A percentile compares a stretch with the other conserved stretches of the same genome.
Evolutionary conservation across 2,113 vertebrate species (phyloP).

Genomic region (Circaetus gallicus): DNA sequence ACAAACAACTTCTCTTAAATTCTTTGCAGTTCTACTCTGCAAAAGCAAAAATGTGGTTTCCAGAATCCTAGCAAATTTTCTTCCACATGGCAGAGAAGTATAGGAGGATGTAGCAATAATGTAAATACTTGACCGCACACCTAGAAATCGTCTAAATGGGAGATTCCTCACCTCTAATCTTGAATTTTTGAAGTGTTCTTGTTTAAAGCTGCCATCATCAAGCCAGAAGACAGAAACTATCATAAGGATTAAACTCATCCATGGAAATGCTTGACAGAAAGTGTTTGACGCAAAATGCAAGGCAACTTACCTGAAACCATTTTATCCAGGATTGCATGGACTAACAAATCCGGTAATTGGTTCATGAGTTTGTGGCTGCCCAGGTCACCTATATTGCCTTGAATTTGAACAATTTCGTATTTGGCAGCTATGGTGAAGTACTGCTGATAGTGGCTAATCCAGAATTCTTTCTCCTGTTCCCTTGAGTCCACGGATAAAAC

Average conservation of each 20-base stretch:
- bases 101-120: not conserved
- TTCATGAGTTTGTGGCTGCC: not conserved
- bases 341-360: not conserved
- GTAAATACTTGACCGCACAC: not conserved
- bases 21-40: not conserved
- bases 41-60: not conserved
- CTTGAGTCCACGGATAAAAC: not conserved
- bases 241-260: not conserved
- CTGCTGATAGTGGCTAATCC: not conserved
- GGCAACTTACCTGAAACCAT: not conserved
- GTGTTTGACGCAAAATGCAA: not conserved
- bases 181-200: not conserved
- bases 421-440: not conserved
- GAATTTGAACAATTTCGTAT: not conserved
- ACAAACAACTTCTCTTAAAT: not conserved
- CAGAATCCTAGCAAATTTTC: not conserved
- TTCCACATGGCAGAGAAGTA: not conserved
- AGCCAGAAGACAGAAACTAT: not conserved
- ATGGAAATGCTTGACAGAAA: not conserved
- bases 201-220: not conserved
- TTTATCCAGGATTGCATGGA: not conserved
- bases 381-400: not conserved
- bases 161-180: not conserved
- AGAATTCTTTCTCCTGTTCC: not conserved
- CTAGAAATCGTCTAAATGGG: not conserved